phyloP scores from a whole-genome alignment of 2,888 invertebrate genomes.

The Stenurella melanura region DNA sequence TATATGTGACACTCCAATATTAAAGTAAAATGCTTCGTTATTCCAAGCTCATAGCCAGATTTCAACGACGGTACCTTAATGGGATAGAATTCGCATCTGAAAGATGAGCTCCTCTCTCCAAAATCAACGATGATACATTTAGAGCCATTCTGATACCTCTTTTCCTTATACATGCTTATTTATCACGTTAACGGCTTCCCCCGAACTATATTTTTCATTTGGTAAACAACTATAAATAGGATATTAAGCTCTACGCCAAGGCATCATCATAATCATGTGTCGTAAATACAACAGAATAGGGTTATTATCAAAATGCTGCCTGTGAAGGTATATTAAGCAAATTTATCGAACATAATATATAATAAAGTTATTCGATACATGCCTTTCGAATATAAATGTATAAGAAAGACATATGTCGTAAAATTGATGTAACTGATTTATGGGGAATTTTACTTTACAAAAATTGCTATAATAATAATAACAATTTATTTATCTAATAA shows the following conservation, averaged over 20 bases:
- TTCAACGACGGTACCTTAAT: background rate
- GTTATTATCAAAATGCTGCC: slow-evolving; percentile 13
- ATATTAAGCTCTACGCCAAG: slow-evolving; percentile 20
- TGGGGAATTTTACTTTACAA: background rate
- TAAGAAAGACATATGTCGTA: background rate
- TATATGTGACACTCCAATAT: background rate
- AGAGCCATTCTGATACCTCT: slow-evolving; percentile 59
- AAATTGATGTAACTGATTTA: background rate
- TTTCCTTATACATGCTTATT: slow-evolving; percentile 59
- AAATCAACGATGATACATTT: slow-evolving; percentile 60
- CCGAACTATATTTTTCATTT: slow-evolving; percentile 53
- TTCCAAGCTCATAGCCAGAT: background rate
- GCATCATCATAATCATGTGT: slow-evolving; percentile 17
- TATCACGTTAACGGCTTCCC: slow-evolving; percentile 63
- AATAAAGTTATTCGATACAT: background rate
- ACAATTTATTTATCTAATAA: too few species aligned
- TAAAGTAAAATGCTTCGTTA: background rate
- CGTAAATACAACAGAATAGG: slow-evolving; percentile 15
- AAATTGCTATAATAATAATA: background rate
- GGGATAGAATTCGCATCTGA: slow-evolving; percentile 31
- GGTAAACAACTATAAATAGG: slow-evolving; percentile 30
- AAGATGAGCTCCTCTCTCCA: slow-evolving; percentile 33
- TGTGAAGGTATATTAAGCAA: slow-evolving; percentile 4
- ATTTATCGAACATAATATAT: slow-evolving; percentile 1
- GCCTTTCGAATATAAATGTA: background rate